Base-by-base conservation (phyloP, 2,797 vertebrate species). In the Zonotrichia albicollis region DNA sequence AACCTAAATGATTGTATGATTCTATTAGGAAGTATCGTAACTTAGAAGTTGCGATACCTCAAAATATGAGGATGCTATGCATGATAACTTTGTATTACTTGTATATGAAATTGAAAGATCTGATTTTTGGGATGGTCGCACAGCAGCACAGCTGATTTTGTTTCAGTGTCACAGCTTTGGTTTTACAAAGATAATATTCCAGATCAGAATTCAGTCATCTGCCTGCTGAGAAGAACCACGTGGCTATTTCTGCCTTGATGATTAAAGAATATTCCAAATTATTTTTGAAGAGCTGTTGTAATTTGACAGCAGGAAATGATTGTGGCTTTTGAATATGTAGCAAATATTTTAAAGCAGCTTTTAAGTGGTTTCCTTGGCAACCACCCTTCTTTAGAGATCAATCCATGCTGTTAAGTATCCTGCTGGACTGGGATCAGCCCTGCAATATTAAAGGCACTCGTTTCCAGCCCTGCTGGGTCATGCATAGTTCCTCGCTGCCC, bases 331-430 rank as follows among this genome's bases (percentile, higher is more conserved):
- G 71, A 73, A 57, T 79, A 72, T 2, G 40, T n/a, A 74, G 30
- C 74, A 90, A 84, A 40, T 89, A 84, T 76, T 93, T 89, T 91
- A 87, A 76, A 87, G 26, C 25, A 43, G 36, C 16, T 70, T 91
- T 91, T 29, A 66, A 70, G 84, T 42, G 72, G 78, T 89, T 94
- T 84, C 91, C 82, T 20, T 66, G 77, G 82, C 67, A 96, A 95
- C 87, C 16, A 9, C 26, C 68, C 50, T 36, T 76, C 82, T 15
- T 51, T 29, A 20, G 89, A 68, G 78, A 58, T 53, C 2, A 3
- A 19, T 0, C 0, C 10, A 1, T 2, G 66, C 62, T 75, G 5
- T 57, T 29, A 43, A 45, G 48, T 19, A 11, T 57, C 26, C 26
- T 5, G 38, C 67, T 67, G 67, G 19, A 16, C 25, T 66, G 1